These are phyloP conservation scores for Rhinopomastus cyanomelas DNA, from an alignment of 2,113 vertebrate species.

Conservation along the genomic window DNA sequence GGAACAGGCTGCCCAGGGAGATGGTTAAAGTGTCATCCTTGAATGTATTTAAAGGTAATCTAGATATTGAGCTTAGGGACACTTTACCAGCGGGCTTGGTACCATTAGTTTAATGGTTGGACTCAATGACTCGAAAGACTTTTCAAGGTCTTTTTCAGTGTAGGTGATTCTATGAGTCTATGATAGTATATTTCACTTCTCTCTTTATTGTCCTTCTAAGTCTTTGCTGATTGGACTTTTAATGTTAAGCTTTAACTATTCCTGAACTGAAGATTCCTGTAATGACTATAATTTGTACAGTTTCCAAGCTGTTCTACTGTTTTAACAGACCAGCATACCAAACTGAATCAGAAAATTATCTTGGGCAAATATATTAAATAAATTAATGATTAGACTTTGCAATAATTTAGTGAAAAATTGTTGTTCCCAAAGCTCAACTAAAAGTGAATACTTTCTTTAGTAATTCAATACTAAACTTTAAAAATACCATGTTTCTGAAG, in stretches of 20 bases:
- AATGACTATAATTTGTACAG: not conserved
- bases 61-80: too few species aligned
- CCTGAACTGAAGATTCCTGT: not conserved
- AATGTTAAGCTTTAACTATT: not conserved
- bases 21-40: too few species aligned
- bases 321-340: not conserved
- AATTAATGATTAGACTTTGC: not conserved
- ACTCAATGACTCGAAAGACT: too few species aligned
- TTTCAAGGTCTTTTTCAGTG: too few species aligned
- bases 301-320: not conserved
- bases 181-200: not conserved
- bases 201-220: not conserved
- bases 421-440: not conserved
- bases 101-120: too few species aligned
- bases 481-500: not conserved
- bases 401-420: not conserved
- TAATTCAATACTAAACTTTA: not conserved
- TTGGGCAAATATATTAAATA: not conserved
- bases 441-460: not conserved
- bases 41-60: too few species aligned
- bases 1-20: too few species aligned
- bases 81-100: too few species aligned
- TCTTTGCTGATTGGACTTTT: not conserved
- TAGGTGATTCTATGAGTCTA: not conserved
- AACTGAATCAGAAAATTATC: not conserved